phyloP scores from a whole-genome alignment of 2,797 vertebrate genomes.

The Pangasius sanitwongsei region DNA sequence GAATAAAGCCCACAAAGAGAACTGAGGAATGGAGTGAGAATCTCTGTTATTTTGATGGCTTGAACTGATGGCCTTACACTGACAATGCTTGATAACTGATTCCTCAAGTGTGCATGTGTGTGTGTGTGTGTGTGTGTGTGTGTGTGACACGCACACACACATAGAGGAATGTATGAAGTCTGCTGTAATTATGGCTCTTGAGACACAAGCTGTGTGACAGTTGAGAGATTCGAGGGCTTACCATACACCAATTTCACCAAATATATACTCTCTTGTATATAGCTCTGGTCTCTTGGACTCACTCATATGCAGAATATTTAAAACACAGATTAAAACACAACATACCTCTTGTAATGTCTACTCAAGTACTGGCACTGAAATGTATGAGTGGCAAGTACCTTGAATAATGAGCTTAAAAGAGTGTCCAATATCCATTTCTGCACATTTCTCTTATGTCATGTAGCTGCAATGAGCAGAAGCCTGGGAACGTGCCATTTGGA shows the following conservation, averaged over 20 bases:
- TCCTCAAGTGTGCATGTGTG: constrained; percentile 19
- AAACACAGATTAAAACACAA: not conserved
- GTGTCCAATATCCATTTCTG: not conserved
- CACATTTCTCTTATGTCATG: not conserved
- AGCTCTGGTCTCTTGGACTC: not conserved
- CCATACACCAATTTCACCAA: not conserved
- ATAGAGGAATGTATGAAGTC: constrained; percentile 12
- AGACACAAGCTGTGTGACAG: constrained; percentile 14
- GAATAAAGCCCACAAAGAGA: not conserved
- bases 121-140: constrained; percentile 29
- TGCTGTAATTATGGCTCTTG: constrained; percentile 6
- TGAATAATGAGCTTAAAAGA: constrained; percentile 1
- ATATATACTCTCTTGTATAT: not conserved
- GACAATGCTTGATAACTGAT: constrained; percentile 39
- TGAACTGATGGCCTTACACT: constrained; percentile 41
- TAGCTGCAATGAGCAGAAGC: constrained; percentile 2
- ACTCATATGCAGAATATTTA: not conserved
- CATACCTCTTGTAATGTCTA: not conserved
- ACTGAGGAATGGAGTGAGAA: constrained; percentile 27
- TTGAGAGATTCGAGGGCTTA: not conserved
- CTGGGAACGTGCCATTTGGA: not conserved
- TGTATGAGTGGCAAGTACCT: not conserved
- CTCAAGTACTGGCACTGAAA: not conserved
- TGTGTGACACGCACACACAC: not conserved
- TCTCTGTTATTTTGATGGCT: constrained; percentile 44